These are phyloP conservation scores for Astreopora myriophthalma DNA, from an alignment of 64 coral and sea anemone genomes.

Conservation along the genomic window DNA sequence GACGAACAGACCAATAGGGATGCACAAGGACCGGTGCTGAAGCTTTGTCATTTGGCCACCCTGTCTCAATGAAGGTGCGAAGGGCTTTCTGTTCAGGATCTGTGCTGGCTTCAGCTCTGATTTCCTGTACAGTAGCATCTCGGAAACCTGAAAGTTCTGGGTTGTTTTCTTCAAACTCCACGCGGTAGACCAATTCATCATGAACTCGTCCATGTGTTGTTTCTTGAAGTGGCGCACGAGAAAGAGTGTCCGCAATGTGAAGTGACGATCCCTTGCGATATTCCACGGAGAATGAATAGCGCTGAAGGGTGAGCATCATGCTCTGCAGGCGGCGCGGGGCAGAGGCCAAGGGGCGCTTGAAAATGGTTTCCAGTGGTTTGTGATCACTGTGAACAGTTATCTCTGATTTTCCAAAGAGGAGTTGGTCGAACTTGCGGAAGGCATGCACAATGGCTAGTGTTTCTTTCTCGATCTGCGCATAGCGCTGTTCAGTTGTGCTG, in stretches of 20 bases:
- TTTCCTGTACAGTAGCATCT: slow-evolving; percentile 65
- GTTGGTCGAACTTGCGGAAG: slow-evolving; percentile 68
- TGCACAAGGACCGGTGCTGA: slow-evolving; percentile 10
- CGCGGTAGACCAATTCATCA: slow-evolving; percentile 38
- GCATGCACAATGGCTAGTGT: slow-evolving; percentile 61
- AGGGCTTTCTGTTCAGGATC: slow-evolving; percentile 50
- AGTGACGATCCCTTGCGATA: slow-evolving; percentile 63
- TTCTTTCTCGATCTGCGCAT: slow-evolving; percentile 57
- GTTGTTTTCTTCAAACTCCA: slow-evolving; percentile 35
- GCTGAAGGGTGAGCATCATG: slow-evolving; percentile 52
- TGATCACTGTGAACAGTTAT: slow-evolving; percentile 64
- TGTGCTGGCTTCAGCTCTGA: slow-evolving; percentile 41
- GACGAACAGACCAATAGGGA: slow-evolving; percentile 54
- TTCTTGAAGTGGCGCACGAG: slow-evolving; percentile 17
- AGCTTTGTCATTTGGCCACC: slow-evolving; percentile 55
- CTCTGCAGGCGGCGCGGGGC: slow-evolving; percentile 43
- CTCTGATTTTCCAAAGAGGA: slow-evolving; percentile 30
- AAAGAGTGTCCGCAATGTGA: slow-evolving; percentile 47
- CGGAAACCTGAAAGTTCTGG: slow-evolving; percentile 21
- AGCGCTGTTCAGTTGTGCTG: slow-evolving; percentile 48
- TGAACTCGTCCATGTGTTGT: background rate
- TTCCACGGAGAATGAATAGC: slow-evolving; percentile 42
- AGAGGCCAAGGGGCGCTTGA: slow-evolving; percentile 53
- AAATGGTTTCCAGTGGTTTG: slow-evolving; percentile 58
- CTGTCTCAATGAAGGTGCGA: slow-evolving; percentile 31